These are phyloP conservation scores for Napeogenes inachia DNA, from an alignment of 2,888 invertebrate genomes.

Conservation along the genomic window DNA sequence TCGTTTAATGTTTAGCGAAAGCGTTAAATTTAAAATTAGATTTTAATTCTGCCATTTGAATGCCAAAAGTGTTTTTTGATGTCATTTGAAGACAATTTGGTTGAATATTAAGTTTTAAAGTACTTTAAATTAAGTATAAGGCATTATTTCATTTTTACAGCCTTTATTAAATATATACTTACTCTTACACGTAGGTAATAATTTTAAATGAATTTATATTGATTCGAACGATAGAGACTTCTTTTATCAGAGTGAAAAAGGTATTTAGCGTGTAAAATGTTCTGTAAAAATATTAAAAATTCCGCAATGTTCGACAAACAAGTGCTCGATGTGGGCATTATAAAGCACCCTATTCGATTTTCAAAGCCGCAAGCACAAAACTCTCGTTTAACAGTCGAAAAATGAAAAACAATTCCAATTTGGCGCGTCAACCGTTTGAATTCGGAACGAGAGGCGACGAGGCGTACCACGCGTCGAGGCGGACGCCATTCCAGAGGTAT, in stretches of 20 bases:
- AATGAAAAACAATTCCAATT: slow-evolving; percentile 73
- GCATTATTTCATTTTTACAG: slow-evolving; percentile 6
- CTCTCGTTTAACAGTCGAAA: slow-evolving; percentile 59
- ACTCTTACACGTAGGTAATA: background rate
- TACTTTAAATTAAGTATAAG: slow-evolving; percentile 21
- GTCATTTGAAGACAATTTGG: slow-evolving; percentile 38
- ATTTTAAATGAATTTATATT: background rate
- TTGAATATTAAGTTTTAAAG: slow-evolving; percentile 24
- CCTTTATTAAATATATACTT: background rate
- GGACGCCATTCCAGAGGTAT: slow-evolving; percentile 46
- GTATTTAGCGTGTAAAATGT: slow-evolving; percentile 2
- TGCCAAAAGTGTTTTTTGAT: slow-evolving; percentile 47
- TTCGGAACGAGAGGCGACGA: slow-evolving; percentile 57
- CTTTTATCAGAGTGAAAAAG: background rate
- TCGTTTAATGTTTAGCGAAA: slow-evolving; percentile 48
- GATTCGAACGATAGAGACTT: background rate
- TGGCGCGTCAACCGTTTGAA: slow-evolving; percentile 70
- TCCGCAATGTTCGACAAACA: slow-evolving; percentile 14
- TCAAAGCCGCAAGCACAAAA: slow-evolving; percentile 58
- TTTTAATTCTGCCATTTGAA: slow-evolving; percentile 62
- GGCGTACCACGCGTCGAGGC: slow-evolving; percentile 44
- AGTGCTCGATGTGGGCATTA: slow-evolving; percentile 17
- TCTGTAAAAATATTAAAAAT: background rate
- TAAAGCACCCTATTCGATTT: slow-evolving; percentile 40
- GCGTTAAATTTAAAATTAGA: slow-evolving; percentile 58